Conservation (phyloP, 2,797 vertebrate species). For the Salmo trutta region DNA sequence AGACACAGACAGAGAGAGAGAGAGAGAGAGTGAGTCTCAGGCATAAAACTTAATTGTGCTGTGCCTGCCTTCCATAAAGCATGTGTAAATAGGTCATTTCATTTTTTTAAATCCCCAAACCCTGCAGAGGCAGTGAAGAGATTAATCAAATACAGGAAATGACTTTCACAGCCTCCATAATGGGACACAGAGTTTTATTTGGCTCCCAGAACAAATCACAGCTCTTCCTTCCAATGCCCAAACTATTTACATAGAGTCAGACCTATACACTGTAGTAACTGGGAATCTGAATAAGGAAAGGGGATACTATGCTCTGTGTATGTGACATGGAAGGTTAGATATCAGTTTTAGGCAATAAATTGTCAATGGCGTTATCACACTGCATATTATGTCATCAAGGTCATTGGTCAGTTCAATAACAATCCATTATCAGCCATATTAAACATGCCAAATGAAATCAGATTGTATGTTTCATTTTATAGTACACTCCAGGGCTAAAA, state of each 20-base stretch:
- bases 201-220: neutral
- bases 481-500: neutral
- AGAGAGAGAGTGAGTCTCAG: too few species aligned
- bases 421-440: neutral
- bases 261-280: neutral
- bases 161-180: conserved; percentile 19
- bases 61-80: too few species aligned
- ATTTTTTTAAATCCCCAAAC: neutral
- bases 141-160: conserved; percentile 47
- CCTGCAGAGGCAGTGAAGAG: neutral
- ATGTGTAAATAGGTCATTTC: conserved; percentile 54
- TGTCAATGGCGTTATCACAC: neutral
- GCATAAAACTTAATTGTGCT: too few species aligned
- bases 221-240: neutral
- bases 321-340: neutral
- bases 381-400: neutral
- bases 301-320: neutral
- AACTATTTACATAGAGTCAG: neutral
- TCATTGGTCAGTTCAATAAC: too few species aligned
- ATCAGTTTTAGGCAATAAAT: neutral
- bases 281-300: neutral
- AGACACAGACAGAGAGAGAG: too few species aligned
- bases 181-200: conserved; percentile 7
- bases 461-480: neutral
- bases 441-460: neutral